A percentile compares a stretch with the other conserved stretches of the same genome.
phyloP scores from a whole-genome alignment of 2,888 invertebrate species.

The Ethmia dodecea region DNA sequence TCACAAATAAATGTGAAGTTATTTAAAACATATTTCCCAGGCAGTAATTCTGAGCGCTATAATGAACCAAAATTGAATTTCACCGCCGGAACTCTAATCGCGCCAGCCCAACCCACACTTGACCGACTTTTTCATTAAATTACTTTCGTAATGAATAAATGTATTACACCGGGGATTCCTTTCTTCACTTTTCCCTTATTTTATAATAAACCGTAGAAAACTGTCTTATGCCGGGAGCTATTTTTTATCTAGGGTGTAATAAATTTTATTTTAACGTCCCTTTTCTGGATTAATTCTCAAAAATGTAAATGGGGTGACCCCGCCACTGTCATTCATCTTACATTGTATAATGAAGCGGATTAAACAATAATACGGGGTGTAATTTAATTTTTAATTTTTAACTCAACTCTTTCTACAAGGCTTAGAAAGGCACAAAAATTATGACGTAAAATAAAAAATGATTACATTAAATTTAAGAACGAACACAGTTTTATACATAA shows the following conservation, averaged over 20 bases:
- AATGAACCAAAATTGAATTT: background rate
- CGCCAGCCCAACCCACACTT: slow-evolving; percentile 17
- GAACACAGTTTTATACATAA: no score
- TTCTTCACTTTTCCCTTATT: slow-evolving; percentile 47
- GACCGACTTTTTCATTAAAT: slow-evolving; percentile 49
- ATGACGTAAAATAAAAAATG: no score
- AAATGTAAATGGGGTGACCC: slow-evolving; percentile 50
- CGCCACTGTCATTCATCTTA: slow-evolving; percentile 36
- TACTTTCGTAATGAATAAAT: slow-evolving; percentile 66
- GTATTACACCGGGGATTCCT: slow-evolving; percentile 58
- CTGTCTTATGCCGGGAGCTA: slow-evolving; percentile 46
- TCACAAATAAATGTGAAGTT: no score
- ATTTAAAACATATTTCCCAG: no score
- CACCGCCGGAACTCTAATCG: background rate
- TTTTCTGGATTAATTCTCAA: slow-evolving; percentile 44
- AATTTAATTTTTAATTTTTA: no score
- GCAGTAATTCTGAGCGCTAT: no score
- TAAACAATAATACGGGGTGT: no score
- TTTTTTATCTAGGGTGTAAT: slow-evolving; percentile 54
- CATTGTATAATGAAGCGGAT: slow-evolving; percentile 39
- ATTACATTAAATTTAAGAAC: no score
- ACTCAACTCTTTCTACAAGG: no score
- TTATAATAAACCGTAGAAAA: slow-evolving; percentile 56
- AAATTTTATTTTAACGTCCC: slow-evolving; percentile 52
- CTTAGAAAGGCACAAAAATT: no score